Evolutionary conservation across 2,888 invertebrate genomes (phyloP), one percentile per base, ranked within the genome.

Genomic region (Mesorhabditis spiculigera): DNA sequence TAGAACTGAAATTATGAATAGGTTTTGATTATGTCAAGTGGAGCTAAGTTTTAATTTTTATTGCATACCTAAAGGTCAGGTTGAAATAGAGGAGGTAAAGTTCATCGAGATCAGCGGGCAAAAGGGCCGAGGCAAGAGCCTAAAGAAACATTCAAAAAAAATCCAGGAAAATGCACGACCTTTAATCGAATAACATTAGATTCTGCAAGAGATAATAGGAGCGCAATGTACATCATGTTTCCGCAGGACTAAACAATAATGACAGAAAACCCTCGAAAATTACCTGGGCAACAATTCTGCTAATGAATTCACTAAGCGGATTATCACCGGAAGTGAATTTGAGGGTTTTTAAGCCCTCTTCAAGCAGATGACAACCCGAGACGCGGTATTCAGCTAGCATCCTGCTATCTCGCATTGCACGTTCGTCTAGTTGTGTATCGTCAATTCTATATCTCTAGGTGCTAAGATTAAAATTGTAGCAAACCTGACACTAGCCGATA

Each of bases 171-270:
- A 28, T 28, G 28, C 28, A 28, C 28, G 8, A 50, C 63, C 41
- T 63, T 8, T 28, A 72, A 58, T 10, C 65, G 65, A 44, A 72
- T 16, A 41, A 41, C 28, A 28, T 69, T 70, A 10, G 70, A 67
- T 86, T 95, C 94, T 78, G 96, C 91, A 78, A 96, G 90, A 88
- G 96, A 95, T 77, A 97, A 89, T 61, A 93, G 92, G 68, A 95
- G 89, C 89, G 95, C 94, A 75, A 93, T 91, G 88, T 93, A 95
- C 75, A 96, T 89, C 87, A 95, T 93, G 66, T 93, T 94, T 72
- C 95, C 95, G 84, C 91, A 91, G 77, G 93, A 91, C 73, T 50
- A 50, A 50, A 50, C 10, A 13, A 13, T 50, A 8, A 5, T 28
- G 28, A 28, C 28, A 28, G 28, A 28, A 28, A 28, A 28, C 28